Evolutionary conservation across 2,797 vertebrate genomes (phyloP), one percentile per base, ranked within the genome.

Genomic region (Danionella dracula): DNA sequence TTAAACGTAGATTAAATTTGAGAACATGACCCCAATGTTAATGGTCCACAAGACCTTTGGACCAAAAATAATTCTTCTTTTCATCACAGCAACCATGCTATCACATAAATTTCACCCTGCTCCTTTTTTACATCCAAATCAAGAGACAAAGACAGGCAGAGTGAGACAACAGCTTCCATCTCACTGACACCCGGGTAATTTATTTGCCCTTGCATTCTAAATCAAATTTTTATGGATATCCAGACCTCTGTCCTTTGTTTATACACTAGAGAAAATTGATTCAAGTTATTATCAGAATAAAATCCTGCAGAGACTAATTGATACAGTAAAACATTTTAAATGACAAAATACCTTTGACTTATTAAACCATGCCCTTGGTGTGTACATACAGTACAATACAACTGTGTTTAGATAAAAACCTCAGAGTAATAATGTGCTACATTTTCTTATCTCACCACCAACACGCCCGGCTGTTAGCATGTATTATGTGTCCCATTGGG

Each of bases 41-140:
- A 38, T 48, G 41, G 42, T 20, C 17, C 27, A 49, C 3, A 20
- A 48, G 41, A 53, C 48, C 49, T 19, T 38, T 48, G 27, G n/a
- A 54, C 57, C 16, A 40, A 53, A 20, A 61, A 62, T 70, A 63
- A 70, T 66, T 45, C 42, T 50, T n/a, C 21, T 44, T 29, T 64
- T 68, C 42, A 67, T 68, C 34, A 63, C 31, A 15, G 49, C 13
- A 6, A 42, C 29, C 48, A 64, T 41, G 35, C 35, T 50, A 46
- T 56, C 40, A 35, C 38, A 34, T 45, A 19, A 51, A 44, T 38
- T 27, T 59, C 34, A 51, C 53, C 46, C 61, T 20, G 37, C 19
- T 57, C 9, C 46, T 31, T 1, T 56, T 57, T 66, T 57, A 56
- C 40, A 20, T 48, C 53, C 63, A 56, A 42, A 38, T 46, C 20